These are phyloP conservation scores for Malurus alboscapulatus DNA, from an alignment of 2,113 vertebrate species.

Conservation along the genomic window DNA sequence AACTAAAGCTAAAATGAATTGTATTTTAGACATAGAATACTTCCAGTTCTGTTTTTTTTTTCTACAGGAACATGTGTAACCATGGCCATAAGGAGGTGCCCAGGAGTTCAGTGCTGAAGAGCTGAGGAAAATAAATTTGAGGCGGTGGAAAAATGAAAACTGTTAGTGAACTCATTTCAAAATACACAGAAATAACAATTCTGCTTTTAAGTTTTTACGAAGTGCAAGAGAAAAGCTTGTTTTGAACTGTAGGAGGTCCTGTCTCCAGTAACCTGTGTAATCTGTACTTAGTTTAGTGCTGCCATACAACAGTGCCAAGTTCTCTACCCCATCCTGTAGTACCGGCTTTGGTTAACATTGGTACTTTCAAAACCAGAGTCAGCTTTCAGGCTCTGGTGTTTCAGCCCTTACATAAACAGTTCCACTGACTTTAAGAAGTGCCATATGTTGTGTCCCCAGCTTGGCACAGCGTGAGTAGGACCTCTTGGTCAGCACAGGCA, in stretches of 20 bases:
- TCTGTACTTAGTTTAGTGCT: background rate
- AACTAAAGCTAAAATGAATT: background rate
- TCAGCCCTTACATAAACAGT: background rate
- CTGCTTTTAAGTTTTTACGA: background rate
- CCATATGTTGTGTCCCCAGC: fast-evolving
- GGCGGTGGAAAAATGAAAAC: background rate
- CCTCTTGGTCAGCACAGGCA: background rate
- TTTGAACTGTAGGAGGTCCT: background rate
- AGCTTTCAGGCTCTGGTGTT: background rate
- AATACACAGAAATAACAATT: background rate
- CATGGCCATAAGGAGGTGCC: background rate
- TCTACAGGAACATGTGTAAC: background rate
- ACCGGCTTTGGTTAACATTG: background rate
- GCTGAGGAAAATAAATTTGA: background rate
- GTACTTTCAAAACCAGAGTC: background rate
- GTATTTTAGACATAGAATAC: background rate
- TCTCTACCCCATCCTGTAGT: background rate
- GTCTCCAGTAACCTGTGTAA: background rate
- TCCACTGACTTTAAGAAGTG: background rate
- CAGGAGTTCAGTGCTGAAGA: background rate
- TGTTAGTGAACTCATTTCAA: background rate
- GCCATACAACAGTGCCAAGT: background rate
- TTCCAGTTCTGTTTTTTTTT: background rate
- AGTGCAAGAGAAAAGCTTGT: background rate
- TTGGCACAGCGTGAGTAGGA: background rate